Base-by-base conservation (phyloP, 2,888 invertebrate genomes). In the Drosophila silvestris region DNA sequence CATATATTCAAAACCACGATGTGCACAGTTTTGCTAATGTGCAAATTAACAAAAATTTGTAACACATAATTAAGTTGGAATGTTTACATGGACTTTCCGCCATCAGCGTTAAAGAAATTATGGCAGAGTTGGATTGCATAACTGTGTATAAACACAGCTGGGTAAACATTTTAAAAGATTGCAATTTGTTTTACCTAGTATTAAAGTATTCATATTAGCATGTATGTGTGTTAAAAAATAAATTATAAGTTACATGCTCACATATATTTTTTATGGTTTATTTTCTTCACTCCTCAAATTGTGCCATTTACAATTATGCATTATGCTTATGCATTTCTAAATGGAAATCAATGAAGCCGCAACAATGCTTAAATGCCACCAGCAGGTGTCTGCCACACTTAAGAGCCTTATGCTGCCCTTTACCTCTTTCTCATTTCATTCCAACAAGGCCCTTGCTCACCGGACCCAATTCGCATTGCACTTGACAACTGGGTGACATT, bases 1-100 rank as follows among this genome's bases (percentile, higher is more conserved):
- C 73, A 74, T 81, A 68, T 82, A 76, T 78, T 82, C 70, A 66
- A 74, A 65, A 77, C 82, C 87, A 87, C 61, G 22, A 58, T 76
- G 80, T 74, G 63, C 66, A 74, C 82, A 79, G 65, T 77, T 83
- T 82, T 77, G 82, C 80, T 77, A 76, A 80, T 80, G 66, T 72
- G 41, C 64, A 56, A 74, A 54, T 22, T 47, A 77, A 53, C 70
- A 76, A 81, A 76, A 77, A 76, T 76, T 81, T 82, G 82, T 77
- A 74, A 83, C 79, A 83, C 82, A 83, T 82, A 85, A 87, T 87
- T 89, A 89, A 87, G 77, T 77, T 82, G 82, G 78, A 72, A 79
- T 85, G 82, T 86, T 85, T 71, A 76, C 75, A 68, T 70, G 62
- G 57, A 74, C 70, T 77, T 77, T 32, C 57, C 47, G 60, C 73